A percentile compares a stretch with the other conserved stretches of the same genome.
Evolutionary conservation across 2,113 vertebrate species (phyloP).

Genomic region (Gymnocephalus cernua): DNA sequence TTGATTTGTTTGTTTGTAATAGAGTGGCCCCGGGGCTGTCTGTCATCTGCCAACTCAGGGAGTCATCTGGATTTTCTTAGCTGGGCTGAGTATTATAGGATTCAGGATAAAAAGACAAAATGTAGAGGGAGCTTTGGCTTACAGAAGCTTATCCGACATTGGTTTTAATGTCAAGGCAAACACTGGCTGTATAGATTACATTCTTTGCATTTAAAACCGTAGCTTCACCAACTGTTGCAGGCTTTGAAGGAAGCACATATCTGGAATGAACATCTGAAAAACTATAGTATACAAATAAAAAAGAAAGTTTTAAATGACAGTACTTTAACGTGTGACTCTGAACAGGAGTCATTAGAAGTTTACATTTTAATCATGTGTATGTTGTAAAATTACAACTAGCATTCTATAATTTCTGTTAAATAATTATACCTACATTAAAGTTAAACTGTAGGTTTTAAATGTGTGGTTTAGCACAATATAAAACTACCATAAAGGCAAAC

Average conservation of each 20-base stretch:
- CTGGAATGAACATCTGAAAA: background rate
- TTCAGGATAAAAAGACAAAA: constrained; percentile 43
- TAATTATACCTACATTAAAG: background rate
- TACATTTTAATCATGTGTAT: no score
- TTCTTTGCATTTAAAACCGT: constrained; percentile 13
- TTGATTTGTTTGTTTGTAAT: constrained; percentile 77
- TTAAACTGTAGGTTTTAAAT: background rate
- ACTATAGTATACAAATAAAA: background rate
- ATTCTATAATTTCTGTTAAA: background rate
- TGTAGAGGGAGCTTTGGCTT: constrained; percentile 23
- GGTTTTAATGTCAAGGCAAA: constrained; percentile 14
- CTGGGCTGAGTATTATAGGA: constrained; percentile 23
- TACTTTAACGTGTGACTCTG: no score
- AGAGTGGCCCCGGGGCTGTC: constrained; percentile 57
- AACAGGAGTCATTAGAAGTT: no score
- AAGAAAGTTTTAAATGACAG: background rate
- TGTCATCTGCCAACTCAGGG: constrained; percentile 56
- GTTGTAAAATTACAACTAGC: background rate
- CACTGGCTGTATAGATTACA: background rate
- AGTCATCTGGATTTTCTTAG: constrained; percentile 60
- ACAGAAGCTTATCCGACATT: constrained; percentile 29
- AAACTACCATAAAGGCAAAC: background rate
- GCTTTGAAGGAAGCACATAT: background rate
- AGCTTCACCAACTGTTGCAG: background rate
- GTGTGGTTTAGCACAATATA: background rate